Conservation (phyloP, 2,888 invertebrate species). For the Exocentrus adspersus region DNA sequence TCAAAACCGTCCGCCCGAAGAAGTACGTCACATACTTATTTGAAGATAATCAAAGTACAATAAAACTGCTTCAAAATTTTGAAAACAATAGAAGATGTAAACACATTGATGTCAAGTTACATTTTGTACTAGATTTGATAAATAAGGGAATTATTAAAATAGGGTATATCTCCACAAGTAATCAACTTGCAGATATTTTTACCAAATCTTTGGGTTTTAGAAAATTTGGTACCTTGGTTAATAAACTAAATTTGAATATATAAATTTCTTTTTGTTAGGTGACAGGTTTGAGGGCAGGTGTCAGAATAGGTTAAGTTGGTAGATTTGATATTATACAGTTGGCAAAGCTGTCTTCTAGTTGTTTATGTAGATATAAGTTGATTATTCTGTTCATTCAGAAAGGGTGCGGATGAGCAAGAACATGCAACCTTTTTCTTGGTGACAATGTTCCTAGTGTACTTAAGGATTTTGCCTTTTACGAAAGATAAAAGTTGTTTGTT, state of each 20-base stretch:
- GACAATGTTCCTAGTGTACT: too few species aligned
- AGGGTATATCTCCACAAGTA: neutral
- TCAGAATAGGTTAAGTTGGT: too few species aligned
- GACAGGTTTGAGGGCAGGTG: neutral
- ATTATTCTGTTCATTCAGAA: too few species aligned
- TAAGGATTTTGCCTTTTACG: too few species aligned
- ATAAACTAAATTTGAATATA: neutral
- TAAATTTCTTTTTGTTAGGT: neutral
- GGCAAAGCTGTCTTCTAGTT: too few species aligned
- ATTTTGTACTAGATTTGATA: slow-evolving; percentile 5
- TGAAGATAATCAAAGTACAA: neutral
- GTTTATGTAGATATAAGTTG: too few species aligned
- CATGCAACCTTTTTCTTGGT: too few species aligned
- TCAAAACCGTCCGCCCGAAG: too few species aligned
- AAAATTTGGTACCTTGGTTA: neutral
- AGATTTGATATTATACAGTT: too few species aligned
- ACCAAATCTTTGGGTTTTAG: neutral
- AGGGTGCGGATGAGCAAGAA: too few species aligned
- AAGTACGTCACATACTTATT: too few species aligned
- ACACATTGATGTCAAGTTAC: neutral
- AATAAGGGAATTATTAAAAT: neutral
- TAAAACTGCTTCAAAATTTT: neutral
- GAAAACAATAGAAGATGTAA: neutral
- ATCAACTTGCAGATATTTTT: neutral
- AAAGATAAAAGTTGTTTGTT: too few species aligned